Conservation (phyloP, 2,888 invertebrate genomes). For the Hanleya hanleyi region DNA sequence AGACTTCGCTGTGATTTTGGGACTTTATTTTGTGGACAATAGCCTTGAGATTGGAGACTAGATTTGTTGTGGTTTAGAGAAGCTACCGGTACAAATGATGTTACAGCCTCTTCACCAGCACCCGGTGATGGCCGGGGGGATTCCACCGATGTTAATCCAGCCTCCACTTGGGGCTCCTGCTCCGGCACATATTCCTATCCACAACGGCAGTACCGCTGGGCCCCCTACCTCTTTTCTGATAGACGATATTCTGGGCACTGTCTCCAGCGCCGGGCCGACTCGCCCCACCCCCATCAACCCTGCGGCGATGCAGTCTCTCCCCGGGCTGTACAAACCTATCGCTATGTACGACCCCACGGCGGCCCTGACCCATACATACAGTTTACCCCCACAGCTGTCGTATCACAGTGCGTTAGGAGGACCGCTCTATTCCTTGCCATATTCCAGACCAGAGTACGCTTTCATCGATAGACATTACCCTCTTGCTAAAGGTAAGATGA, state of each 20-base stretch:
- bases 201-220: background rate
- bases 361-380: background rate
- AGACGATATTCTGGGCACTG: conserved; percentile 1
- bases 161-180: background rate
- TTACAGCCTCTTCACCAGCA: background rate
- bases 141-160: background rate
- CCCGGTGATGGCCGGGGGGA: background rate
- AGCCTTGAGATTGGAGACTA: too few relatives aligned
- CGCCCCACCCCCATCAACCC: background rate
- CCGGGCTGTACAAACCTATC: background rate
- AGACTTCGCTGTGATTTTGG: too few relatives aligned
- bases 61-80: too few relatives aligned
- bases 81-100: background rate
- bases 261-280: background rate
- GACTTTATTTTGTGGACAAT: too few relatives aligned
- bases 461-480: background rate
- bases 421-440: background rate
- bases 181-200: background rate
- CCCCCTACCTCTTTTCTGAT: background rate
- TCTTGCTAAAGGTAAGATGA: background rate
- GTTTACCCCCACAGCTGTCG: background rate
- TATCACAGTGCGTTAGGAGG: background rate
- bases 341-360: background rate
- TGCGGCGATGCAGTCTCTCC: background rate
- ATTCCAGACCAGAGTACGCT: background rate